Evolutionary conservation across 2,888 invertebrate genomes (phyloP), one percentile per base, ranked within the genome.

Genomic region (Drosophila neutralis): DNA sequence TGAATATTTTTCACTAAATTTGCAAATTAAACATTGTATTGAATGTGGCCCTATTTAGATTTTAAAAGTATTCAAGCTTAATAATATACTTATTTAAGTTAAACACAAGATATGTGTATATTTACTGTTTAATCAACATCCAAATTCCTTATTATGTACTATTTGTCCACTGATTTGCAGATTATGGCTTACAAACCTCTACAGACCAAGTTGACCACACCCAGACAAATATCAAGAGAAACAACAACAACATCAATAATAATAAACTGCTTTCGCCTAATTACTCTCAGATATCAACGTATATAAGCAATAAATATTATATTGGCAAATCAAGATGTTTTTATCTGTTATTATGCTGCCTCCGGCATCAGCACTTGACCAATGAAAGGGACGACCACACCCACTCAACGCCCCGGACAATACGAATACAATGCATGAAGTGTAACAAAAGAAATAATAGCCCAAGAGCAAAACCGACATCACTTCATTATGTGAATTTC

Each of bases 321-420:
- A 87, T 87, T 83, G 84, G 83, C 80, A 83, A 87, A 87, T 85
- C 82, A 85, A 85, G 84, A 87, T 87, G 84, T 87, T 84, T 78
- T 71, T 82, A 80, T 84, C 80, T 73, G 57, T 69, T 72, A 64
- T 77, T 66, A 56, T 54, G 40, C 57, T 70, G 76, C 73, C 65
- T 51, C 40, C 36, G 62, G 68, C 63, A 75, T 58, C 57, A 33
- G 57, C 40, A 52, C 42, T 67, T 58, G 59, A 56, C 38, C 49
- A 60, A 52, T 38, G 29, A 60, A 33, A 24, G 8, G 45, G 40
- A 35, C n/a, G 4, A 27, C 36, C 54, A 70, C 76, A 61, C 80
- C 70, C 72, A 61, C 54, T 40, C 2, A 52, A 58, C 61, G 35
- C 57, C 45, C 52, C 8, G 8, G 2, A 72, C 61, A 59, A 45